These are phyloP conservation scores for Rhaphigaster nebulosa DNA, from an alignment of 2,888 invertebrate genomes.

Conservation along the genomic window DNA sequence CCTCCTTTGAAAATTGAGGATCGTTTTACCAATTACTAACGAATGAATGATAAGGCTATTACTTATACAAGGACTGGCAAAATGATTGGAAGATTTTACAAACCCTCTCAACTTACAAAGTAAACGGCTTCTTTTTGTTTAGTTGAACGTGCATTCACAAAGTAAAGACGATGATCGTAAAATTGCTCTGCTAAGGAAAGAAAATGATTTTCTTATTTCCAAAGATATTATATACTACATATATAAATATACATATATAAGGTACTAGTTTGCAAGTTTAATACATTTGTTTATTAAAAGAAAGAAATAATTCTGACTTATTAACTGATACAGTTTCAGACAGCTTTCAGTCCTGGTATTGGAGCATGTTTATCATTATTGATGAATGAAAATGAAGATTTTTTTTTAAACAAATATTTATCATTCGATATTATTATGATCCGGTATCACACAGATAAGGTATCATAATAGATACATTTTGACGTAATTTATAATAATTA, in stretches of 20 bases:
- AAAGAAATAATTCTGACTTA: background rate
- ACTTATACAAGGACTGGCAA: background rate
- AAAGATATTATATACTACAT: background rate
- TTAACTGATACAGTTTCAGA: too few relatives aligned
- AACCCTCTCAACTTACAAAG: conserved; percentile 19
- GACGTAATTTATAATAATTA: too few relatives aligned
- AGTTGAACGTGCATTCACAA: background rate
- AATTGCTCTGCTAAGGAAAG: background rate
- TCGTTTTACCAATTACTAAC: conserved; percentile 34
- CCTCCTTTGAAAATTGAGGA: conserved; percentile 5
- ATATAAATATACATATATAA: too few relatives aligned
- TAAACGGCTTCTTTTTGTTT: background rate
- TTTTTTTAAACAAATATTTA: too few relatives aligned
- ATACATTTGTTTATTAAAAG: background rate
- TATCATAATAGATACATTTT: too few relatives aligned
- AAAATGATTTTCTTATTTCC: background rate
- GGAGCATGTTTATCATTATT: too few relatives aligned
- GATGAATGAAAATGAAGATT: too few relatives aligned
- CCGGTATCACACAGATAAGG: too few relatives aligned
- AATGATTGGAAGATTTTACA: conserved; percentile 15
- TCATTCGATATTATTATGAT: too few relatives aligned
- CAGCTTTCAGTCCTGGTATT: too few relatives aligned
- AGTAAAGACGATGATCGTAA: background rate
- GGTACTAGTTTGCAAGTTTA: too few relatives aligned
- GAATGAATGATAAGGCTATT: conserved; percentile 46